A percentile compares a stretch with the other conserved stretches of the same genome.
phyloP scores from a whole-genome alignment of 2,797 vertebrate species.

The Labroides dimidiatus region DNA sequence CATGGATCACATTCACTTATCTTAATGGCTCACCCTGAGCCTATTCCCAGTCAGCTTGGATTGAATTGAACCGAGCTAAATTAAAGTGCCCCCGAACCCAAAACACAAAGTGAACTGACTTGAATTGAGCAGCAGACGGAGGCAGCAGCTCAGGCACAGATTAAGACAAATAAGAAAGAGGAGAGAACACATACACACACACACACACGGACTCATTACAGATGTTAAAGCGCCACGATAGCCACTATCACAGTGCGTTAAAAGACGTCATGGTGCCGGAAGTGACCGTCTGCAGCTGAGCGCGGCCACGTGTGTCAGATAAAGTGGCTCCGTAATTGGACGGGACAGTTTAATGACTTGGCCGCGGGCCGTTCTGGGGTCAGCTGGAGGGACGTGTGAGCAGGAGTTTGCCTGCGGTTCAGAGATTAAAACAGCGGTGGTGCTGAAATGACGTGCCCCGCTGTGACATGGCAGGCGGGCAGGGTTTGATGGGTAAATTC shows the following conservation, averaged over 20 bases:
- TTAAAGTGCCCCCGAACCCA: conserved; percentile 1
- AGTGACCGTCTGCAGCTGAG: conserved; percentile 32
- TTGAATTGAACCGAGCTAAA: not conserved
- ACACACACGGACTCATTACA: not conserved
- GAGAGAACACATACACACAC: not conserved
- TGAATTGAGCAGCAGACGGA: not conserved
- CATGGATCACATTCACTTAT: not conserved
- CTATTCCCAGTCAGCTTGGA: no score
- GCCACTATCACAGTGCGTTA: conserved; percentile 44
- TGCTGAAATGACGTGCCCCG: conserved; percentile 48
- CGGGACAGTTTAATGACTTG: conserved; percentile 69
- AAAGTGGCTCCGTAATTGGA: conserved; percentile 65
- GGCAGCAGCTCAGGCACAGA: conserved; percentile 1
- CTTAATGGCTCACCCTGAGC: not conserved
- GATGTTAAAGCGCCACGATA: conserved; percentile 47
- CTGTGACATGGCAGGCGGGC: conserved; percentile 52
- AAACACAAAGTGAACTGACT: not conserved
- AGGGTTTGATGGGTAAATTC: conserved; percentile 55
- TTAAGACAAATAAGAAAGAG: conserved; percentile 25
- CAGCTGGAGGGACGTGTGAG: conserved; percentile 37
- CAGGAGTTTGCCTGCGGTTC: conserved; percentile 23
- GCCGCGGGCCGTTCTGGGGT: conserved; percentile 55
- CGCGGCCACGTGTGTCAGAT: conserved; percentile 41
- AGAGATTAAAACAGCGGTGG: conserved; percentile 52
- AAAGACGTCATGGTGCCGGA: conserved; percentile 30